Evolutionary conservation across 1,140 invertebrate genomes (phyloP).

Genomic region (Listronotus oregonensis): DNA sequence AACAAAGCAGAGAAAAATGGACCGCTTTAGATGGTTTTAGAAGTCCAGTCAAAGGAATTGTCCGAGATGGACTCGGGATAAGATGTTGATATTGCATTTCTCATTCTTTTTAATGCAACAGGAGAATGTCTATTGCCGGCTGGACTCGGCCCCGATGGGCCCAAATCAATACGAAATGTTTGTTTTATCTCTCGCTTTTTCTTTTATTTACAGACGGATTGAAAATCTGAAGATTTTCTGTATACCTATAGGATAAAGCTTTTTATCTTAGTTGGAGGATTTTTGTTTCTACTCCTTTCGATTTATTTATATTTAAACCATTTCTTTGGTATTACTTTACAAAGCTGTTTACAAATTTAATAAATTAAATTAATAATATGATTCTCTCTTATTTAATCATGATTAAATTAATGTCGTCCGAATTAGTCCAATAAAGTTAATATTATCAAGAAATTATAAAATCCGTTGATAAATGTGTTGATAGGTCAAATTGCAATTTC

Average conservation of each 20-base stretch:
- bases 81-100: slow-evolving; percentile 57
- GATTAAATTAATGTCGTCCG: too few relatives aligned
- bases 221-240: slow-evolving; percentile 29
- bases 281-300: not conserved
- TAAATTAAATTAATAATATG: too few relatives aligned
- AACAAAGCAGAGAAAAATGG: slow-evolving; percentile 49
- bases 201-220: slow-evolving; percentile 33
- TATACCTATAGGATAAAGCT: slow-evolving; percentile 12
- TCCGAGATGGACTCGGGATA: slow-evolving; percentile 54
- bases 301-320: too few relatives aligned
- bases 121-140: slow-evolving; percentile 43
- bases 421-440: too few relatives aligned
- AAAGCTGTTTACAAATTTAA: too few relatives aligned
- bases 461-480: too few relatives aligned
- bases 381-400: too few relatives aligned
- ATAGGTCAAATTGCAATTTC: too few relatives aligned
- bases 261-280: slow-evolving; percentile 1
- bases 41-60: slow-evolving; percentile 52
- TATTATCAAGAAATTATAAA: too few relatives aligned
- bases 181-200: slow-evolving; percentile 36
- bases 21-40: slow-evolving; percentile 50
- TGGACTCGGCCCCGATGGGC: slow-evolving; percentile 18
- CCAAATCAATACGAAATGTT: slow-evolving; percentile 38
- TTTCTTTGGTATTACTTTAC: too few relatives aligned
- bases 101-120: slow-evolving; percentile 57